Evolutionary conservation across 2,888 invertebrate genomes (phyloP), one percentile per base, ranked within the genome.

Genomic region (Agapetus fuscipes): DNA sequence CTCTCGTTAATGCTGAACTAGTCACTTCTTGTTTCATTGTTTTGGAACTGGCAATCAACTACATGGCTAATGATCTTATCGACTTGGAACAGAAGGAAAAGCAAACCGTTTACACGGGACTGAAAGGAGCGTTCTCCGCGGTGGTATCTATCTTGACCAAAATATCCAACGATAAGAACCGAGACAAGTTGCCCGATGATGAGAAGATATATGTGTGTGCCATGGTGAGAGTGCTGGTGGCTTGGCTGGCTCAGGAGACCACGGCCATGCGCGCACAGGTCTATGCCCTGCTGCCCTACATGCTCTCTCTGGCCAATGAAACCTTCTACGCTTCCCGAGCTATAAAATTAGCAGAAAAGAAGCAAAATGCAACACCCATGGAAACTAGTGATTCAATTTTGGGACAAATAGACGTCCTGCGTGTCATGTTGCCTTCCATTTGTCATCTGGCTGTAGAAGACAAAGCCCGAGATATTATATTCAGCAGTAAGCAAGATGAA

Each of bases 391-490:
- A 54, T 12, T 53, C 53, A 51, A 63, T 75, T 17, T 58, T 72
- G 52, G 74, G 76, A 30, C 71, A 77, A 50, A 62, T 79, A 29
- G 88, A 91, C 59, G 67, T 90, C 31, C 60, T 94, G 12, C 74
- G 90, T 36, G 72, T 91, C 27, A 75, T 94, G 67, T 64, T 94
- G 43, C 93, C 94, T 2, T 90, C 89, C 2, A 63, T 94, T 3
- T 94, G 93, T 54, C 90, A 94, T 59, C 73, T 95, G 50, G 83
- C 89, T 24, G 88, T 93, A 14, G 94, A 94, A 65, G 93, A 94
- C 52, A 79, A 83, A 51, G 82, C 89, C 0, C 72, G 93, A 49
- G 77, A 81, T 54, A 80, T 90, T 43, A 69, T 91, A 47, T 64
- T 93, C 34, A 75, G 82, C 43, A 68, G 76, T 35, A 81, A 86